Evolutionary conservation across 2,797 vertebrate genomes (phyloP), one percentile per base, ranked within the genome.

Genomic region (Acanthis flammea): DNA sequence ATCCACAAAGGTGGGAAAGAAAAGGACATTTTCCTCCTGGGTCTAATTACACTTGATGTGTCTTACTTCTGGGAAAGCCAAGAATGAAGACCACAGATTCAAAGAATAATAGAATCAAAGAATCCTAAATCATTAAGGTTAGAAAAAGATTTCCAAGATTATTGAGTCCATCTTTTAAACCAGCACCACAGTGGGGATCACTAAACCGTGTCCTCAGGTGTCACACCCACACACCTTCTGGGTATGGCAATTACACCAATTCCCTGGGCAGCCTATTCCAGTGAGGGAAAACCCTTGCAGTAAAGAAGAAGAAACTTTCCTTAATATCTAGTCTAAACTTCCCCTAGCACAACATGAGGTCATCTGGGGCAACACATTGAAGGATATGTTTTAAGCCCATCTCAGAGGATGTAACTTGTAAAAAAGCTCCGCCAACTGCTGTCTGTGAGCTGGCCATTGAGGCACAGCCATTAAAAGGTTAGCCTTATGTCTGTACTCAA

Each of bases 301-400:
- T 2, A n/a, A 86, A 48, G 17, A 45, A 24, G 35, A 86, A 48
- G 17, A 45, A 24, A 1, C 28, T 51, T 42, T 47, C 44, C 45
- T 30, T 37, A 12, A 61, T 30, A 55, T 15, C 23, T 25, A 17
- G 12, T 51, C 13, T 65, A 33, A 75, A 35, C 10, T 35, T 70
- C 8, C 5, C 15, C 10, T 33, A 14, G 9, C 0, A 0, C 14
- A 61, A 48, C 19, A 33, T 39, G 9, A 57, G 21, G 15, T 10
- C 7, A 2, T 55, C 39, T 72, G 18, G 39, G 27, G 7, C 1
- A 70, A 4, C 5, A 8, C 10, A 15, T 2, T 58, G 58, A 21
- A 77, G 45, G 37, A 54, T 2, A 3, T 27, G 2, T 28, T 72
- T 33, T 58, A 39, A 90, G 22, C 3, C 1, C 5, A 1, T 70